Base-by-base conservation (phyloP, 2,888 invertebrate species). In the Synergus itoensis region DNA sequence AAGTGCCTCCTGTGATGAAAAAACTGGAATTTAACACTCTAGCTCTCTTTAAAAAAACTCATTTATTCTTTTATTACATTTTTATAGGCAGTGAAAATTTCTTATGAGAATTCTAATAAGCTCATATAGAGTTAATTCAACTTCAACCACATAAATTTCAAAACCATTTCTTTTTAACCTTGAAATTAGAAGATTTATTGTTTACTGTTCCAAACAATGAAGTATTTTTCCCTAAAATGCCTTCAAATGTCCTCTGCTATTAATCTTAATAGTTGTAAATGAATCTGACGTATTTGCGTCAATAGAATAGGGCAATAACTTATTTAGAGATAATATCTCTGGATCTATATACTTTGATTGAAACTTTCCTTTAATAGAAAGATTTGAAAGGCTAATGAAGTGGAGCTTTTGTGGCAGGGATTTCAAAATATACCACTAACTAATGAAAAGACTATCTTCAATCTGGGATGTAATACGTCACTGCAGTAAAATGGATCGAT, bases 1-100 rank as follows among this genome's bases (percentile, higher is more conserved):
- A 43, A 43, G 9, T 11, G 11, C 43, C 3, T 43, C 2, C 9
- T 43, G 62, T 12, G 21, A 62, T 12, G 28, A 9, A 60, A n/a
- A 60, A 41, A 65, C 41, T 65, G 40, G 0, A 36, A 36, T 36
- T 36, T 36, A 65, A 18, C 41, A 65, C 41, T 65, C 65, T 65
- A 65, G 36, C 41, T 65, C 65, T n/a, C 41, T 65, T 65, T 18
- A 41, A 65, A 65, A 40, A 41, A 65, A 65, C 36, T 65, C 41
- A 40, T 41, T 41, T 41, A 18, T 41, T n/a, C 18, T 65, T 41
- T 65, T 43, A 43, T 41, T 41, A n/a, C 40, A 11, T 41, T 65
- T 43, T n/a, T 65, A 65, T 16, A 43, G 41, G 40, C n/a, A 65
- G 41, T 65, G 3, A 43, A 65, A 65, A 65, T 7, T n/a, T 21